These are phyloP conservation scores for Orestias chungarensis DNA, from an alignment of 2,797 vertebrate genomes.

Conservation along the genomic window DNA sequence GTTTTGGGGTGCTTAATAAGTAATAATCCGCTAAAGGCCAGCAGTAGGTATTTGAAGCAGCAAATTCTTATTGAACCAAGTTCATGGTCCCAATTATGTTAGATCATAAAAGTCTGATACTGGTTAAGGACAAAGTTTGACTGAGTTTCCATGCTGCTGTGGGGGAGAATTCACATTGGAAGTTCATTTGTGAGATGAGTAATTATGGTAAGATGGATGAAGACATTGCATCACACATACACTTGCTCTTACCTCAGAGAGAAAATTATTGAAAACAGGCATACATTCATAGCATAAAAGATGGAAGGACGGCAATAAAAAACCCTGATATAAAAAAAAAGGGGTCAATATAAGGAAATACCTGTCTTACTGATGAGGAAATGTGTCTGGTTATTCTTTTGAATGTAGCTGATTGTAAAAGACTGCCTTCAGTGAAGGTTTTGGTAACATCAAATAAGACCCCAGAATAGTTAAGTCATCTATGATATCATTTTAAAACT, in stretches of 20 bases:
- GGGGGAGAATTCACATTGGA: conserved; percentile 54
- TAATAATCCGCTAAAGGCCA: conserved; percentile 81
- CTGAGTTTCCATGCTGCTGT: conserved; percentile 63
- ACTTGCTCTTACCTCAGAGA: conserved; percentile 60
- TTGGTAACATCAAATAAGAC: conserved; percentile 15
- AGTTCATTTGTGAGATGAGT: conserved; percentile 67
- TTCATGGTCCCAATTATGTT: conserved; percentile 79
- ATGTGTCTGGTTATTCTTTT: conserved; percentile 29
- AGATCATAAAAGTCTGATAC: conserved; percentile 69
- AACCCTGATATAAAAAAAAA: background rate
- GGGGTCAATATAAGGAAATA: conserved; percentile 3
- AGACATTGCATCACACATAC: conserved; percentile 69
- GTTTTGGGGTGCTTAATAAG: conserved; percentile 78
- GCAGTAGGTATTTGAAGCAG: conserved; percentile 75
- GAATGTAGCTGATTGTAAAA: conserved; percentile 57
- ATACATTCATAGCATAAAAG: conserved; percentile 40
- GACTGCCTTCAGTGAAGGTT: conserved; percentile 30
- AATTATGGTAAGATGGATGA: conserved; percentile 57
- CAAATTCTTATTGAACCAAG: conserved; percentile 77
- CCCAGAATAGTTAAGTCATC: conserved; percentile 43
- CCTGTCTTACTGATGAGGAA: conserved; percentile 70
- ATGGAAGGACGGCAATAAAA: conserved; percentile 11
- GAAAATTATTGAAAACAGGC: conserved; percentile 39
- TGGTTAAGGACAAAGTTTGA: conserved; percentile 69
- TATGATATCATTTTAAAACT: too few relatives aligned